Evolutionary conservation across 2,888 invertebrate genomes (phyloP), one percentile per base, ranked within the genome.

Genomic region (Caenorhabditis doughertyi): DNA sequence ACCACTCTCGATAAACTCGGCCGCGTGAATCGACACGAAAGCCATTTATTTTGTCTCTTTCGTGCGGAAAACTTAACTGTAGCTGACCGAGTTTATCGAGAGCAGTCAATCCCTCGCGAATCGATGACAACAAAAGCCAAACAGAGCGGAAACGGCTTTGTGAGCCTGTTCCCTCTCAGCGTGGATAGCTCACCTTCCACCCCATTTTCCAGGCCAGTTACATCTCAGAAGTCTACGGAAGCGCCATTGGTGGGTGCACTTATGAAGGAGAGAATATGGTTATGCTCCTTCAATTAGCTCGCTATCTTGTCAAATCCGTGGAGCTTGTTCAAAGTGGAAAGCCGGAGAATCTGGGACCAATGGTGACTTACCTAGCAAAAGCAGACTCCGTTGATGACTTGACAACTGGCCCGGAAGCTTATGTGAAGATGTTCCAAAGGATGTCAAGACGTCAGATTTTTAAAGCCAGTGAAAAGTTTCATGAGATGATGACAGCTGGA

Each of bases 191-290:
- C n/a, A n/a, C n/a, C n/a, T n/a, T n/a, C n/a, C n/a, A n/a, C n/a
- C n/a, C n/a, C n/a, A n/a, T n/a, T n/a, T n/a, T n/a, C n/a, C n/a
- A n/a, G n/a, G n/a, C n/a, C n/a, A 93, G 96, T 62, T 82, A 84
- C 44, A 79, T 87, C 32, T 81, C 85, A 3, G 84, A 85, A 51
- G 76, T 84, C 27, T 85, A 84, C 60, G 87, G 84, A 29, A 79
- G 82, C 1, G 94, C 95, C 13, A 96, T 96, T 0, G 97, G 97
- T 55, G 95, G 95, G 73, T 95, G 95, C 92, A 98, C 97, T 0
- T 98, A 97, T 92, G 97, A 98, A 93, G 98, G 98, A 0, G 98
- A 98, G 93, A 97, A 98, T 92, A 97, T 97, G 0, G 97, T 98
- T 23, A 94, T 98, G 92, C 93, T 95, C 77, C 93, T 98, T 70